These are phyloP conservation scores for Trachelus iudaicus DNA, from an alignment of 2,888 invertebrate genomes.

Conservation along the genomic window DNA sequence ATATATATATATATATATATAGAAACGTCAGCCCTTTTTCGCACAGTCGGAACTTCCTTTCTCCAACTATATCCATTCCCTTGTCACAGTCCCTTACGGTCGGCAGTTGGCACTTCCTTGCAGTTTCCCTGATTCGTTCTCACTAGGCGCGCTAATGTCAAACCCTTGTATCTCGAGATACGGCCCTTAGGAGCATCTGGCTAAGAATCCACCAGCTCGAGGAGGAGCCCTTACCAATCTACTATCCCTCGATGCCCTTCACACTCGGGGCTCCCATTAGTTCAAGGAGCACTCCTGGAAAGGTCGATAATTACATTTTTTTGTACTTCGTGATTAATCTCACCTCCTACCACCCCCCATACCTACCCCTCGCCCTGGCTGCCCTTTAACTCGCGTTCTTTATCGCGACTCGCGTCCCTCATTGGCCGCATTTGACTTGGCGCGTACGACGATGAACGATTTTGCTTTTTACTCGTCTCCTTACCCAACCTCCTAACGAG, in stretches of 20 bases:
- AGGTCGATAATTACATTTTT: constrained; percentile 50
- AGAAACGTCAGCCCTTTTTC: constrained; percentile 6
- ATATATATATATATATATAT: too few relatives aligned
- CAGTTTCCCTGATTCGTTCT: neutral
- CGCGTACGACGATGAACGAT: neutral
- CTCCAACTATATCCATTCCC: constrained; percentile 13
- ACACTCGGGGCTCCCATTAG: constrained; percentile 37
- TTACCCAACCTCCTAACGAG: neutral
- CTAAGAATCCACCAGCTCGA: constrained; percentile 26
- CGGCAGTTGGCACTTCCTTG: neutral
- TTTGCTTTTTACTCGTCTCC: neutral
- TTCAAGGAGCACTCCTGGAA: constrained; percentile 32
- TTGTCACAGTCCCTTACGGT: neutral
- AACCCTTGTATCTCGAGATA: constrained; percentile 45
- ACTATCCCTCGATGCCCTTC: neutral
- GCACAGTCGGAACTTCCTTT: constrained; percentile 11
- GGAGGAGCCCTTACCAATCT: neutral
- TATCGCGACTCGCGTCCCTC: neutral
- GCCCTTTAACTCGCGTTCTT: constrained; percentile 9
- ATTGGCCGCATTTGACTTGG: neutral
- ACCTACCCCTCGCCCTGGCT: neutral
- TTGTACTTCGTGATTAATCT: constrained; percentile 33
- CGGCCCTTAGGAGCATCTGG: constrained; percentile 40
- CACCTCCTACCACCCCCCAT: constrained; percentile 13
- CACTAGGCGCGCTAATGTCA: constrained; percentile 37